Conservation (phyloP, 2,797 vertebrate species). For the Clarias laeviceps region DNA sequence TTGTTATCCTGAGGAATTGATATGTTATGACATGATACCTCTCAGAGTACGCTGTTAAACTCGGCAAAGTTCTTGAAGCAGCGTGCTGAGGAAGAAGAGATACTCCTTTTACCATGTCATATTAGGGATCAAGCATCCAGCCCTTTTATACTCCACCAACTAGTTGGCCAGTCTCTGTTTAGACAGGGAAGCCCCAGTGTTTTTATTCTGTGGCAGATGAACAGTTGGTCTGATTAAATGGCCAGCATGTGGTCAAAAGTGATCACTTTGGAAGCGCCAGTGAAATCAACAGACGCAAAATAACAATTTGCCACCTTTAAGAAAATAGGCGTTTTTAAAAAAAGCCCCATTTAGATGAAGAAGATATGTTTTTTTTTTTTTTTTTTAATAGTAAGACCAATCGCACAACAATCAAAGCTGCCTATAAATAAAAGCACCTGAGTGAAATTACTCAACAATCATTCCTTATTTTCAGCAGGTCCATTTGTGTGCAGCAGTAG, state of each 20-base stretch:
- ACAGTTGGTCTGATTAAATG: neutral
- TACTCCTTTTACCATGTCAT: neutral
- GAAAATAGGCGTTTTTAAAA: neutral
- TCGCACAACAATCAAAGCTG: neutral
- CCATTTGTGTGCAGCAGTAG: slow-evolving; percentile 14
- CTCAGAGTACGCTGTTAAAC: neutral
- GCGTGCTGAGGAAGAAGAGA: neutral
- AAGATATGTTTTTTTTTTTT: neutral
- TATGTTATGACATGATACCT: too few relatives aligned
- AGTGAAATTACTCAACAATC: slow-evolving; percentile 34
- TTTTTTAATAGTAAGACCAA: neutral
- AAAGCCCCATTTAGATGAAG: too few relatives aligned
- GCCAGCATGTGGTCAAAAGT: neutral
- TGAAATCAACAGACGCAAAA: neutral
- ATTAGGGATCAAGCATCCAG: neutral
- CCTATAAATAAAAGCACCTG: slow-evolving; percentile 35
- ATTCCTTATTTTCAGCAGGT: slow-evolving; percentile 24
- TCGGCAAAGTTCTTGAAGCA: neutral
- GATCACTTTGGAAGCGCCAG: neutral
- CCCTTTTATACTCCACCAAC: neutral
- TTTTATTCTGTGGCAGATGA: neutral
- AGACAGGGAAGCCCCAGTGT: neutral
- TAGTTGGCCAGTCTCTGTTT: neutral
- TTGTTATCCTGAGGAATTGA: too few relatives aligned
- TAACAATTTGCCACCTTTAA: neutral